Evolutionary conservation across 2,888 invertebrate species (phyloP).

Genomic region (Heliconius erato): DNA sequence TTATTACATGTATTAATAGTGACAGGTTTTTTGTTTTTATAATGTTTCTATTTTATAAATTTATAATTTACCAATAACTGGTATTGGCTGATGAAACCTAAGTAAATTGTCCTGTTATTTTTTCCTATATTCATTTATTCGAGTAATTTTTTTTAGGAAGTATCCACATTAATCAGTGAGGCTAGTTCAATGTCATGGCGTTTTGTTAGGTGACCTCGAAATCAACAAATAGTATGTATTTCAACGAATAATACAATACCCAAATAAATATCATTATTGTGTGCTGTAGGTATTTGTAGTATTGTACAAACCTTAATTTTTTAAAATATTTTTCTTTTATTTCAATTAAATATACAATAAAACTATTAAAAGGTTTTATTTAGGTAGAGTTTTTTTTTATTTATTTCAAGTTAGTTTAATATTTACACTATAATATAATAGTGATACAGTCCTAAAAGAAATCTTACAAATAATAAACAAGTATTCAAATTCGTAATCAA

Average conservation of each 20-base stretch:
- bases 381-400: neutral
- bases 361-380: neutral
- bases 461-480: neutral
- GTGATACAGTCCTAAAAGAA: neutral
- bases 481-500: neutral
- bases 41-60: neutral
- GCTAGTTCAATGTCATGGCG: slow-evolving; percentile 17
- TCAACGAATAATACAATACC: slow-evolving; percentile 5
- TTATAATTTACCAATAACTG: neutral
- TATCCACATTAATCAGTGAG: neutral
- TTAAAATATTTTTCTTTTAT: neutral
- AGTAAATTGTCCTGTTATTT: neutral
- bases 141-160: neutral
- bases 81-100: neutral
- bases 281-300: no score
- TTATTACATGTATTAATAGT: neutral
- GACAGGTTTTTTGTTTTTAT: slow-evolving; percentile 3
- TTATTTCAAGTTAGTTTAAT: neutral
- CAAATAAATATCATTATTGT: slow-evolving; percentile 21
- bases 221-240: neutral
- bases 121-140: neutral
- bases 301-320: no score
- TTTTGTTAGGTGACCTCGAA: slow-evolving; percentile 32
- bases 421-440: neutral
- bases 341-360: neutral